Conservation (phyloP, 2,797 vertebrate genomes). For the Muscicapa striata region DNA sequence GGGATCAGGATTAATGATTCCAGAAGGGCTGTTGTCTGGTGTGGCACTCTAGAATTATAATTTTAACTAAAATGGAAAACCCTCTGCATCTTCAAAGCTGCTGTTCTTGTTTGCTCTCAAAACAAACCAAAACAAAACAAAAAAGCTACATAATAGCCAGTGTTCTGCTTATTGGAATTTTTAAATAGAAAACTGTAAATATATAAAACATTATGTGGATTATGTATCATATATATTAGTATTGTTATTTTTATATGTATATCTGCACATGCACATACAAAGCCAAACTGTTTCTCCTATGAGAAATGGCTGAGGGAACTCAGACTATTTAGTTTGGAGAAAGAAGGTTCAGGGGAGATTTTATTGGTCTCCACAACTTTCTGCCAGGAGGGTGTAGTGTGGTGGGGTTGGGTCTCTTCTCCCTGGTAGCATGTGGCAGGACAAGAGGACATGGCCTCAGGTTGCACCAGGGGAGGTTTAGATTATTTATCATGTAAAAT, state of each 20-base stretch:
- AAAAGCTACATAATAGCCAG: background rate
- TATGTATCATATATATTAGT: background rate
- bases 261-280: no score
- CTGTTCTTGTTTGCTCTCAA: background rate
- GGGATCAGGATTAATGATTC: background rate
- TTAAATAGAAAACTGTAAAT: background rate
- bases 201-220: no score
- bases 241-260: background rate
- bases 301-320: background rate
- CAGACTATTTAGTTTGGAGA: background rate
- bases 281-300: background rate
- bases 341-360: background rate
- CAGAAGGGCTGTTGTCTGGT: background rate
- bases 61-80: background rate
- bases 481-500: no score
- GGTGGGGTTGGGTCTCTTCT: background rate
- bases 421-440: background rate
- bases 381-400: fast-evolving
- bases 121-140: background rate
- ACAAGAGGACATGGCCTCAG: background rate
- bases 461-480: background rate
- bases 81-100: background rate
- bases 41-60: background rate
- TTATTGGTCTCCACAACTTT: fast-evolving
- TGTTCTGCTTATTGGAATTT: background rate